Base-by-base conservation (phyloP, 2,888 invertebrate species). In the Phymatocera aterrima region DNA sequence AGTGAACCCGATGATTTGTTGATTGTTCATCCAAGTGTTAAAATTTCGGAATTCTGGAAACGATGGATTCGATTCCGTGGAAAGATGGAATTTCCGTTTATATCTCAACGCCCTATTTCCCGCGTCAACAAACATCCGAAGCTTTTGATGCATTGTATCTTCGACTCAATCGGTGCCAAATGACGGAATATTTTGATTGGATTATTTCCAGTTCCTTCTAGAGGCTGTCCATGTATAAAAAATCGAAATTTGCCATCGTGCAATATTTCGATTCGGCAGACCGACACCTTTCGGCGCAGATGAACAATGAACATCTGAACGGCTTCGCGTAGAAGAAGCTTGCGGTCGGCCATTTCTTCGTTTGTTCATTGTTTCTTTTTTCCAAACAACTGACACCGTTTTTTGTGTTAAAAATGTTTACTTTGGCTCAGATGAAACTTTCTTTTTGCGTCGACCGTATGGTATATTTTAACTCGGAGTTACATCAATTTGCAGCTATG, bases 381-480 rank as follows among this genome's bases (percentile, higher is more conserved):
- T n/a, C n/a, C n/a, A n/a, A 51, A 48, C 48, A 72, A 34, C 31
- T 51, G 48, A 51, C 51, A 18, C 34, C n/a, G 31, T 34, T 51
- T 72, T 12, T 72, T 10, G 5, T 8, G n/a, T 24, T 60, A 46
- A 51, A 18, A 28, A 28, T 51, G 51, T 72, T 72, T 72, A 72
- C 34, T 10, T 72, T 72, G 72, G 72, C 72, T 72, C n/a, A 8
- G 34, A 72, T 48, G 12, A 48, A 72, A n/a, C n/a, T 72, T 72
- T 72, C 51, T 18, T 72, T 51, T 34, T 51, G 48, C 48, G 72
- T 51, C 34, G n/a, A n/a, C n/a, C n/a, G 48, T 72, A 10, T 18
- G 18, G 18, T 68, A 31, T 46, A 40, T 51, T 72, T 48, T 12
- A 51, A 48, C 31, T 51, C 34, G 34, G n/a, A n/a, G n/a, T n/a